A percentile compares a stretch with the other conserved stretches of the same genome.
These are phyloP conservation scores for Hecatera dysodea DNA, from an alignment of 2,888 invertebrate genomes.

Conservation along the genomic window DNA sequence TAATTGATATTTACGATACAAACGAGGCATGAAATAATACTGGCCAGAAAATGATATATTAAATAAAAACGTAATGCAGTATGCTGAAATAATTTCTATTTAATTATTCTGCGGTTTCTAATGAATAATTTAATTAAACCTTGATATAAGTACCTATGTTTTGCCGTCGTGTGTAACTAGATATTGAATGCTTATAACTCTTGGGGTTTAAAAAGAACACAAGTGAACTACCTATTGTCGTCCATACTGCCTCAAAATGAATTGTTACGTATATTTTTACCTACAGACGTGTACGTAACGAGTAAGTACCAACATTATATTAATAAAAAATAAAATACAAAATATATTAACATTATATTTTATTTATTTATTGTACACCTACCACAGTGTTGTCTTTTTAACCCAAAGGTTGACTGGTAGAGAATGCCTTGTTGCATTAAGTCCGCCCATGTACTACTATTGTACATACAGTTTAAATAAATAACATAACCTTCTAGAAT, in stretches of 20 bases:
- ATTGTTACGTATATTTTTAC: background rate
- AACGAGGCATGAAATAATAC: background rate
- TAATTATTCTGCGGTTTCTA: slow-evolving; percentile 1
- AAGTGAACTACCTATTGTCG: background rate
- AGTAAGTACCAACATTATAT: background rate
- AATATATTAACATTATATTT: too few relatives aligned
- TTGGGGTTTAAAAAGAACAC: background rate
- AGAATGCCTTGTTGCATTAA: too few relatives aligned
- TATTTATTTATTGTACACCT: too few relatives aligned
- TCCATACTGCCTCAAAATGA: background rate
- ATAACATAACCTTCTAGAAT: background rate
- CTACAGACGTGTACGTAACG: background rate
- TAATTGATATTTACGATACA: slow-evolving; percentile 26
- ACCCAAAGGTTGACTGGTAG: too few relatives aligned
- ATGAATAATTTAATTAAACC: background rate
- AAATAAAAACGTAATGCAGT: slow-evolving; percentile 8
- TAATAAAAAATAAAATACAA: too few relatives aligned
- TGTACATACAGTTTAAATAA: too few relatives aligned
- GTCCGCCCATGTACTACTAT: too few relatives aligned
- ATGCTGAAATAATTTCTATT: background rate
- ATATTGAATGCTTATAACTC: background rate
- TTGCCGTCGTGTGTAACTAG: background rate
- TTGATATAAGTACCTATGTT: background rate
- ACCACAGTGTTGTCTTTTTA: too few relatives aligned
- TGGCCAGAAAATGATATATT: slow-evolving; percentile 25